phyloP scores from a whole-genome alignment of 2,113 vertebrate species.

The Cephalopterus ornatus region DNA sequence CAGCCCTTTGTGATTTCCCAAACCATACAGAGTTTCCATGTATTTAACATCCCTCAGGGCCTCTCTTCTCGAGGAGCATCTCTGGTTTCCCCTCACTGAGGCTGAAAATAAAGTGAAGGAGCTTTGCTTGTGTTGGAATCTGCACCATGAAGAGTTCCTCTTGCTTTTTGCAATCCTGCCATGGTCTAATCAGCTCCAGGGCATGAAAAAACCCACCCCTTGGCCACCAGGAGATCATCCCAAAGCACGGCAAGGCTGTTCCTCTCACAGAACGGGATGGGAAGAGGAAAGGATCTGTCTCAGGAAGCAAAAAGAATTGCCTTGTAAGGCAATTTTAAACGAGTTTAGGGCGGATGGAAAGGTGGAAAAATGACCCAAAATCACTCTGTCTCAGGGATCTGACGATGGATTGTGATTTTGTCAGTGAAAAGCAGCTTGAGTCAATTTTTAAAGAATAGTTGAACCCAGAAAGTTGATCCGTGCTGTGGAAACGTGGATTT shows the following conservation, averaged over 20 bases:
- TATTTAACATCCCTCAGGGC: not conserved
- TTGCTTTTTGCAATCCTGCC: not conserved
- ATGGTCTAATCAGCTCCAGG: accelerated
- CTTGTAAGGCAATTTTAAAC: not conserved
- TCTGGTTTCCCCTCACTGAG: not conserved
- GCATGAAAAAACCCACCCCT: accelerated
- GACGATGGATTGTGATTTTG: not conserved
- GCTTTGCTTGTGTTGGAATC: accelerated
- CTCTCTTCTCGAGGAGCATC: not conserved
- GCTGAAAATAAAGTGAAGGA: not conserved
- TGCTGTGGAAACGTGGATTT: not conserved
- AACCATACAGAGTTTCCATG: not conserved
- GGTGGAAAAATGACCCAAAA: not conserved
- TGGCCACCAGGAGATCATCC: not conserved
- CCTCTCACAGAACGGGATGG: accelerated
- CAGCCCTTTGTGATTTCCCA: not conserved
- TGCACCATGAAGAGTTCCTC: not conserved
- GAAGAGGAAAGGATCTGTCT: not conserved
- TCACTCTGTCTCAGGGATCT: not conserved
- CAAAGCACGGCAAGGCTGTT: accelerated
- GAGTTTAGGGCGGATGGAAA: not conserved
- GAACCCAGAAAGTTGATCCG: not conserved
- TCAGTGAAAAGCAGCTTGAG: not conserved
- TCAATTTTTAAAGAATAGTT: not conserved
- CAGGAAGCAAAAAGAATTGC: not conserved